These are phyloP conservation scores for Virgularia gustaviana DNA, from an alignment of 92 coral and sea anemone genomes.

Conservation along the genomic window DNA sequence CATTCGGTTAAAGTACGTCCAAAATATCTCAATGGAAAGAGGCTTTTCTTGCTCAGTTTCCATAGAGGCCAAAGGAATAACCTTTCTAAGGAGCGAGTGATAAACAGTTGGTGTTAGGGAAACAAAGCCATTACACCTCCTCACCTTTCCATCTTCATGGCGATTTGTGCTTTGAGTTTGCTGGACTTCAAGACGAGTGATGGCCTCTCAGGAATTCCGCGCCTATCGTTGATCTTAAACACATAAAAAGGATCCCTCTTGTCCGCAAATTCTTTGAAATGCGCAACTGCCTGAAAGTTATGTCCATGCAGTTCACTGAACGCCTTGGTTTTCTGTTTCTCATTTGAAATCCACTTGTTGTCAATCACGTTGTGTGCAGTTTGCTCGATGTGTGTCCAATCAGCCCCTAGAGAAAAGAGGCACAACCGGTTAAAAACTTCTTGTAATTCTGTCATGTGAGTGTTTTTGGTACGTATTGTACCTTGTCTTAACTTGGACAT, in stretches of 20 bases:
- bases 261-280: slow-evolving; percentile 1
- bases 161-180: slow-evolving; percentile 9
- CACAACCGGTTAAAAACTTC: too few relatives aligned
- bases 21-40: slow-evolving; percentile 3
- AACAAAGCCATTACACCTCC: slow-evolving; percentile 14
- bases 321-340: neutral
- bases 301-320: slow-evolving; percentile 23
- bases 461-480: neutral
- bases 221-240: neutral
- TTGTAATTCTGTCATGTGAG: too few relatives aligned
- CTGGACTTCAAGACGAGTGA: slow-evolving; percentile 7
- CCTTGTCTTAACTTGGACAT: slow-evolving; percentile 1
- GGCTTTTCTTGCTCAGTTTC: neutral
- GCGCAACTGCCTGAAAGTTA: slow-evolving; percentile 9
- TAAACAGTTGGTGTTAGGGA: slow-evolving; percentile 6
- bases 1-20: slow-evolving; percentile 4
- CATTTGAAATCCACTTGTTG: slow-evolving; percentile 13
- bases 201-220: slow-evolving; percentile 1
- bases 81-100: neutral
- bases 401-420: too few relatives aligned
- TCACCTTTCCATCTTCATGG: slow-evolving; percentile 23
- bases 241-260: slow-evolving; percentile 8
- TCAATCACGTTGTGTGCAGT: too few relatives aligned
- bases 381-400: too few relatives aligned
- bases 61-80: slow-evolving; percentile 25